Conservation (phyloP, 2,888 invertebrate species). For the Poecilus cupreus region DNA sequence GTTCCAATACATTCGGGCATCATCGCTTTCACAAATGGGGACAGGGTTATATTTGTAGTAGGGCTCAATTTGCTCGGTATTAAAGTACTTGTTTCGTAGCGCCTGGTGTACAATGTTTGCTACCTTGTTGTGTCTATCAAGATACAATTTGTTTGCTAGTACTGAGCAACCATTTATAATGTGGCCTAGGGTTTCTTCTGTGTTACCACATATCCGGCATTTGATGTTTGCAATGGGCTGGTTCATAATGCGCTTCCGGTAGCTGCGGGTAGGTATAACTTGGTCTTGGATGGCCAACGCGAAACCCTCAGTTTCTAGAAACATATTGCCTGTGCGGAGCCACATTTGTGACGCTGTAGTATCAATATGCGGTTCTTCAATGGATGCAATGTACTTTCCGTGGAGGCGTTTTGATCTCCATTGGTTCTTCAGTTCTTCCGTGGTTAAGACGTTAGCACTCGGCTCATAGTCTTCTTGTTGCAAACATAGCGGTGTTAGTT, state of each 20-base stretch:
- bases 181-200: conserved; percentile 11
- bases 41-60: conserved; percentile 28
- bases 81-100: not conserved
- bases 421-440: not conserved
- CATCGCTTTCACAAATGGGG: not conserved
- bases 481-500: not conserved
- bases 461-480: too few relatives aligned
- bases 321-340: not conserved
- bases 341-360: not conserved
- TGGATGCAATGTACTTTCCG: not conserved
- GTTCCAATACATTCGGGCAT: conserved; percentile 31
- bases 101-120: conserved; percentile 40
- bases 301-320: not conserved
- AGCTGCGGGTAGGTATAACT: not conserved
- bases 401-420: not conserved
- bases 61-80: not conserved
- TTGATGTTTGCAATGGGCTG: not conserved
- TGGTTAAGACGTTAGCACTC: too few relatives aligned
- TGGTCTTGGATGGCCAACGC: not conserved
- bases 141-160: conserved; percentile 33
- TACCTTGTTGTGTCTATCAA: conserved; percentile 7
- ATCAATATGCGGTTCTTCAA: not conserved
- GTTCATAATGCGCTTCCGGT: not conserved
- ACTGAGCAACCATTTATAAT: conserved; percentile 27
- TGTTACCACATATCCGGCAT: not conserved